Percentiles rank a stretch among this genome's conserved stretches.
Conservation (phyloP, 53 echinoderm and acorn worm genomes). For the Crossaster papposus region DNA sequence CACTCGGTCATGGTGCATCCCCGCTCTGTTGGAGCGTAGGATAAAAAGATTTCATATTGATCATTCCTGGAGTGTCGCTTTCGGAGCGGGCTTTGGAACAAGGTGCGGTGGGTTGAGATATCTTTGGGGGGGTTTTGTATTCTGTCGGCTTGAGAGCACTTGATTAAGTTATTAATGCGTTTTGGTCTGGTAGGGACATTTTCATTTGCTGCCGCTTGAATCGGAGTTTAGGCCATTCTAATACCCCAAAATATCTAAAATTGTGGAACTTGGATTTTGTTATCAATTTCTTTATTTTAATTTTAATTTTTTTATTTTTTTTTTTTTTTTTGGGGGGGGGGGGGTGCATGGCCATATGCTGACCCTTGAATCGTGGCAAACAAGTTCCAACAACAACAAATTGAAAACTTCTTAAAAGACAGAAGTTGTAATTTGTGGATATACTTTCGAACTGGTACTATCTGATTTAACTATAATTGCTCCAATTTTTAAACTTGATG, state of each 20-base stretch:
- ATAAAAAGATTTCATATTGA: conserved; percentile 57
- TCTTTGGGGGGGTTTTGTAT: background rate
- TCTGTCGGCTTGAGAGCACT: conserved; percentile 13
- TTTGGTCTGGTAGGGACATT: conserved; percentile 13
- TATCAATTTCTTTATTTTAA: too few relatives aligned
- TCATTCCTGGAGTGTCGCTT: background rate
- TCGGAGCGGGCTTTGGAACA: background rate
- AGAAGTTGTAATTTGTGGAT: too few relatives aligned
- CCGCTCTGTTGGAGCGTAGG: conserved; percentile 14
- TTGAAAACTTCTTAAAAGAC: too few relatives aligned
- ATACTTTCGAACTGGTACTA: too few relatives aligned
- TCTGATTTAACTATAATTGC: background rate
- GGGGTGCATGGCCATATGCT: background rate
- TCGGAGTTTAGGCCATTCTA: background rate
- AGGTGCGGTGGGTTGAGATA: conserved; percentile 7
- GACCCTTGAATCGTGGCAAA: too few relatives aligned
- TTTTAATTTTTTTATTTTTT: too few relatives aligned
- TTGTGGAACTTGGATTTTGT: too few relatives aligned
- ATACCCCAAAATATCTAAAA: background rate
- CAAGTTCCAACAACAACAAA: too few relatives aligned
- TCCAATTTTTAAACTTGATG: too few relatives aligned
- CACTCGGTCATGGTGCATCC: background rate
- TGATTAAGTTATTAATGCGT: conserved; percentile 42
- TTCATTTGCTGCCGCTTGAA: background rate
- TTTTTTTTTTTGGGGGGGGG: too few relatives aligned